These are phyloP conservation scores for Dryobotodes eremita DNA, from an alignment of 2,888 invertebrate species.

Conservation along the genomic window DNA sequence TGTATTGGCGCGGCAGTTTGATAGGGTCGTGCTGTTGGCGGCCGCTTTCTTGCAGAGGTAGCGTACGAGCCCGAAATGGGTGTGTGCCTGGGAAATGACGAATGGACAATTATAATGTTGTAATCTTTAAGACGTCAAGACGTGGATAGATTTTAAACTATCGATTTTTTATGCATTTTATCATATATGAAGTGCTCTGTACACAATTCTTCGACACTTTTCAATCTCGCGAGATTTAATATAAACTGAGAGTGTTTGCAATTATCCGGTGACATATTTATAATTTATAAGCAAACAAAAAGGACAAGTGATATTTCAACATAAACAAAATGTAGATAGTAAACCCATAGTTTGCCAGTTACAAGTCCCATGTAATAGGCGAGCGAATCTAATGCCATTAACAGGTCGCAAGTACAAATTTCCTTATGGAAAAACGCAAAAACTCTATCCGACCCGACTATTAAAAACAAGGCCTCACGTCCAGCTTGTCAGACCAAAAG, in stretches of 20 bases:
- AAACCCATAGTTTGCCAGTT: neutral
- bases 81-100: constrained; percentile 87
- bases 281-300: neutral
- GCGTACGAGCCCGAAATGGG: constrained; percentile 90
- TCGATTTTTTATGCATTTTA: neutral
- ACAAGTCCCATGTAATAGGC: neutral
- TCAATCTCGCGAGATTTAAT: neutral
- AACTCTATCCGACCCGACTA: neutral
- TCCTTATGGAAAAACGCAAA: neutral
- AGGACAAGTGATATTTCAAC: neutral
- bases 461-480: neutral
- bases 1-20: constrained; percentile 81
- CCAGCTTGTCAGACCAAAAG: neutral
- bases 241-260: neutral
- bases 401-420: neutral
- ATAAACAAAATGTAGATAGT: neutral
- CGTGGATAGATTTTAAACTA: neutral
- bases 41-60: constrained; percentile 89
- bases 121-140: neutral
- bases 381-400: neutral
- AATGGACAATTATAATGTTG: neutral
- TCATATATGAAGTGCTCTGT: neutral
- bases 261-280: neutral
- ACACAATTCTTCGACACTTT: neutral
- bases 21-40: constrained; percentile 80